Evolutionary conservation across 2,113 vertebrate species (phyloP), one percentile per base, ranked within the genome.

Genomic region (Chamaetylas fuelleborni): DNA sequence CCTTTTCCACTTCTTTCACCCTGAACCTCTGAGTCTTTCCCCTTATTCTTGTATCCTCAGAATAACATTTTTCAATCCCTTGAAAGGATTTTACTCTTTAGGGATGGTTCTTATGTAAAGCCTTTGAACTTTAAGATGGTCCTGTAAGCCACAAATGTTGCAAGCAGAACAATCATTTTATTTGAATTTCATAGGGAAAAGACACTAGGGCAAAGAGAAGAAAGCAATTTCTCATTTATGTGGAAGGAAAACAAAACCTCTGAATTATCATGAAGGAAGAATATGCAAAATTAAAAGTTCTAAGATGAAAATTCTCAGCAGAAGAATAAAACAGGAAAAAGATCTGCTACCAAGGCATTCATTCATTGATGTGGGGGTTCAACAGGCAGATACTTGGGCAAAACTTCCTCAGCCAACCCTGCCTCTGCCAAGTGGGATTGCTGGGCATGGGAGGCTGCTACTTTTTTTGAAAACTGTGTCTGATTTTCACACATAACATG

Each of bases 11-110:
- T 67, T 73, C 31, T 71, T 86, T 93, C 56, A 91, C 38, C 38
- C 43, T 90, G 67, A 81, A 88, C 24, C 16, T 88, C 64, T 74
- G 77, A 94, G 28, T 8, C 29, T 40, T 88, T 82, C 45, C 50
- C 53, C 50, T 57, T 90, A 57, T 73, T 88, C 19, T 94, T 88
- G 58, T 50, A 16, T 47, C 47, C 47, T 54, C 60, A 93, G 38
- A 95, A 70, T 33, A 71, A 71, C 28, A 69, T 77, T 81, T 85
- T 82, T 80, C 62, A 80, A 24, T 70, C 36, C 25, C 31, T 74
- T 87, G 61, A 94, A 93, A 87, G 29, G 45, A 74, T 74, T 92
- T 95, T n/a, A n/a, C n/a, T 89, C 51, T 80, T 92, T 86, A 90
- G 76, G 81, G 28, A 38, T 69, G 23, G 48, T 71, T 95, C 73